These are phyloP conservation scores for Scylla paramamosain DNA, from an alignment of 1,140 invertebrate genomes.

Conservation along the genomic window DNA sequence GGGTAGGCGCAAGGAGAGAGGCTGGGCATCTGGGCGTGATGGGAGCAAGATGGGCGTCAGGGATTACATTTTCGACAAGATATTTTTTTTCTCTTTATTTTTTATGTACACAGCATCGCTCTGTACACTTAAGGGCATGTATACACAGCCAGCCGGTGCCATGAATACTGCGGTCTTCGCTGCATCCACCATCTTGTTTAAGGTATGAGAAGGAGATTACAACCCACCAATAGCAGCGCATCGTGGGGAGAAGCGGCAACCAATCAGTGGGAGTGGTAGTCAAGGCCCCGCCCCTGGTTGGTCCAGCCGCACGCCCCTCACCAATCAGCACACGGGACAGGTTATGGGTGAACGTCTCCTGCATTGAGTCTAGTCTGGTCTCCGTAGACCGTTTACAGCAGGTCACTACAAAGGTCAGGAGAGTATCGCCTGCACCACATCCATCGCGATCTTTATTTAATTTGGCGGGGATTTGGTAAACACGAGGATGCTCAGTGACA, in stretches of 20 bases:
- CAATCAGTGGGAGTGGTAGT: neutral
- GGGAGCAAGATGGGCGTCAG: too few relatives aligned
- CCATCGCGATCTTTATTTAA: slow-evolving; percentile 10
- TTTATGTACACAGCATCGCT: neutral
- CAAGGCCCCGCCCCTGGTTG: neutral
- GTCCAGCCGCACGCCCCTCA: neutral
- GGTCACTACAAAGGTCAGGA: neutral
- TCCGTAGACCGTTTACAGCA: neutral
- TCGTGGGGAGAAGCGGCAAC: neutral
- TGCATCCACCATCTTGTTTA: slow-evolving; percentile 36
- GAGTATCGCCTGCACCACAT: neutral
- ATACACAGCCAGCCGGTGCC: neutral
- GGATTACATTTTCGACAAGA: too few relatives aligned
- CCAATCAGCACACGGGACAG: neutral
- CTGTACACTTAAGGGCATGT: neutral
- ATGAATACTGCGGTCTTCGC: neutral
- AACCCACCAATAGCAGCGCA: neutral
- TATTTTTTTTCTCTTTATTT: too few relatives aligned
- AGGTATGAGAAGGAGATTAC: neutral
- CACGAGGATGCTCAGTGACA: neutral
- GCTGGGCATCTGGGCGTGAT: too few relatives aligned
- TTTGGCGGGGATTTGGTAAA: neutral
- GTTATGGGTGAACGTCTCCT: slow-evolving; percentile 32
- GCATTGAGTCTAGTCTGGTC: neutral
- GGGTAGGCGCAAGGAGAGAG: too few relatives aligned